Evolutionary conservation across 2,113 vertebrate genomes (phyloP), one percentile per base, ranked within the genome.

Genomic region (Trachemys scripta): DNA sequence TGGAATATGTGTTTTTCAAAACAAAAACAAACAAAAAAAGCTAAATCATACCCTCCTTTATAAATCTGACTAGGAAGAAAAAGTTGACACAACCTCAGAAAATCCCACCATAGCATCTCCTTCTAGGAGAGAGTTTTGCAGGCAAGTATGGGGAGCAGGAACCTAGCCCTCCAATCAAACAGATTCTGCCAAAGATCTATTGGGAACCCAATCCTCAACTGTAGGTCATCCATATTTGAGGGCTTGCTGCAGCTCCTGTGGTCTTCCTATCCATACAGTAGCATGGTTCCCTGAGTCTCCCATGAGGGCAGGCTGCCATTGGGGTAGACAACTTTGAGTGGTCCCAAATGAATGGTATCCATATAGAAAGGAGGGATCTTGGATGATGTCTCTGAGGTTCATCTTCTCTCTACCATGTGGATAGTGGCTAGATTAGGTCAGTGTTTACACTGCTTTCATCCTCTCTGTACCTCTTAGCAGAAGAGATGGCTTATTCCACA

Each of bases 21-120:
- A 45, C 3, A 84, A 11, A 82, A 25, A 9, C 89, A n/a, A 9
- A 54, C 27, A 59, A 5, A 25, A 56, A 56, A 57, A 14, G 57
- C 27, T 62, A 62, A 62, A 14, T 8, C 11, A 65, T 84, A 88
- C 89, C 8, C n/a, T 38, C 65, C 35, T 69, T 38, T 42, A 6
- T n/a, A 80, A 93, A 95, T 92, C 85, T 22, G 59, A 80, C 38
- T 93, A 54, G 81, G 87, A 38, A n/a, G 10, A 2, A 72, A 85
- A 49, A 20, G 5, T 62, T 17, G 3, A 65, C 42, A 1, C 38
- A 65, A 59, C 10, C 14, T n/a, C 86, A 82, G 49, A 88, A 92
- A 29, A 76, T 96, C 6, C 7, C 65, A 59, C 12, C 2, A 1
- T 49, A 49, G 31, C 75, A 81, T 50, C n/a, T 8, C 5, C 2